Base-by-base conservation (phyloP, 2,888 invertebrate genomes). In the Athalia circularis region DNA sequence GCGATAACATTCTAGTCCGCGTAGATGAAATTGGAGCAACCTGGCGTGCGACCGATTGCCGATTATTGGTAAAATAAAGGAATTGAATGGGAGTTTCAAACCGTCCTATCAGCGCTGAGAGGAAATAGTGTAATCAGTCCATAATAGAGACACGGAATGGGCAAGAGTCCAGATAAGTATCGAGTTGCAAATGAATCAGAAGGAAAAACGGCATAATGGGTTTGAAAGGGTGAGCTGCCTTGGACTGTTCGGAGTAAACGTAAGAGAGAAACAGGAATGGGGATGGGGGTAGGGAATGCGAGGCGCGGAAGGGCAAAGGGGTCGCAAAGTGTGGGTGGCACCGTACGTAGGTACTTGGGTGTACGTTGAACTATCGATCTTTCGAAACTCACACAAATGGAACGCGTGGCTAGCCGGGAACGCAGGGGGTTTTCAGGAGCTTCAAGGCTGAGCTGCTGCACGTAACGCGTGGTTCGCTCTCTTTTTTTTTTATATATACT, bases 341-440 rank as follows among this genome's bases (percentile, higher is more conserved):
- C 85, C 84, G 83, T 29, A 29, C 29, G 29, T 84, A n/a, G n/a
- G n/a, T n/a, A 84, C 86, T 87, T 84, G 85, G 82, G 83, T 87
- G 88, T 88, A 87, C 88, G 87, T 89, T 88, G 88, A 88, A 88
- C 88, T 89, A 88, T 89, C 87, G 89, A 89, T 88, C 86, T 77
- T 75, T 67, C 70, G 77, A 79, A 77, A 79, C 82, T 83, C 81
- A 80, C 80, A 80, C 79, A 81, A 77, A 79, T 75, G 57, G 57
- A 77, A n/a, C 62, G 78, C 75, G 75, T 62, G 64, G 75, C 64
- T 62, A 50, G 59, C 62, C 62, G 43, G 62, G 62, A 61, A 50
- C 62, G 50, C 29, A 50, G 62, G 52, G 48, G 48, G n/a, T 15
- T 75, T 75, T 64, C 75, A 75, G 45, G 72, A 72, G 72, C 59